Base-by-base conservation (phyloP, 2,113 vertebrate genomes). In the Etia nguti region DNA sequence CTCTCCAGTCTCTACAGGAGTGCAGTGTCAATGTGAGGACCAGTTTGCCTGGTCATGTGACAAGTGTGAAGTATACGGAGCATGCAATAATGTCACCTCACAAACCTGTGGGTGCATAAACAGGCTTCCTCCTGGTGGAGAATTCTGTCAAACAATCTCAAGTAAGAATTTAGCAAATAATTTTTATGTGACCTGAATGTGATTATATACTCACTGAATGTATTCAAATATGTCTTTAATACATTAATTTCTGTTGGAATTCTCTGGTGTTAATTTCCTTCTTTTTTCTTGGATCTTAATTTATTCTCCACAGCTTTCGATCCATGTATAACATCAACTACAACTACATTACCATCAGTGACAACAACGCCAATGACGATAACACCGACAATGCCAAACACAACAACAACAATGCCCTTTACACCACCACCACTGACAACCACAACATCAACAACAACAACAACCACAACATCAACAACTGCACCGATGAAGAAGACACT, bases 51-150 rank as follows among this genome's bases (percentile, higher is more conserved):
- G 87, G 90, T 75, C 89, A 31, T 91, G 87, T 81, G 60, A 92
- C 73, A 80, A n/a, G 54, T 95, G 94, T 84, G 4, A 18, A 6
- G 6, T 1, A 5, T 86, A 83, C 11, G 46, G 82, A 10, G 16
- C 54, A 2, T 95, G 93, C 59, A 48, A 36, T 10, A 77, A 82
- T 82, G 10, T 26, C 16, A 84, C 26, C 6, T 11, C 43, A 11
- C n/a, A 8, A 65, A 83, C 79, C 29, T 96, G 95, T 46, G 10
- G 16, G 2, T 94, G 93, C 77, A 91, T 94, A 20, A 81, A 92
- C 36, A 79, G 50, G 54, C 52, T 90, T 84, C 92, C 92, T 34
- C 2, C 68, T 20, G 29, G 68, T 10, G 90, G 88, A 79, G 8
- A 79, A 31, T 62, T 87, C 54, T 94, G 93, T 83, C 15, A 88